These are phyloP conservation scores for Drosophila erecta DNA, from an alignment of 1,140 invertebrate genomes.

Conservation along the genomic window DNA sequence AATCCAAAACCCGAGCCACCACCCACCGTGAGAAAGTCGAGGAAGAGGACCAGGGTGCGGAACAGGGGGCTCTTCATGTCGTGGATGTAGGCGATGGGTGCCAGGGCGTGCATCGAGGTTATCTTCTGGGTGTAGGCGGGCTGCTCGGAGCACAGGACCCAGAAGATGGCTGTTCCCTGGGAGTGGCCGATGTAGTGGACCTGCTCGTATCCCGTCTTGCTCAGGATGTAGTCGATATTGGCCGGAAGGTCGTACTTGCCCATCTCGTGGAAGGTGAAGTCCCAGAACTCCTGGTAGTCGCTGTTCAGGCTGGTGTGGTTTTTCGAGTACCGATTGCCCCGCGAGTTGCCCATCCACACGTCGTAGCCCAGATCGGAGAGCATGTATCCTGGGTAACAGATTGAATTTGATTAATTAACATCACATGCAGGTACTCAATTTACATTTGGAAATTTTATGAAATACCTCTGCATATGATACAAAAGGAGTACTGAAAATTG, in stretches of 20 bases:
- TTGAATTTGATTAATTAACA: too few species aligned
- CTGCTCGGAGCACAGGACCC: constrained; percentile 86
- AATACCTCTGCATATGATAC: too few species aligned
- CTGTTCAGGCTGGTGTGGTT: constrained; percentile 86
- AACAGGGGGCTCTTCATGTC: constrained; percentile 86
- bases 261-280: constrained; percentile 93
- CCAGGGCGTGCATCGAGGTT: constrained; percentile 88
- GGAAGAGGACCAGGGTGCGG: constrained; percentile 72
- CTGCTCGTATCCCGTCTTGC: constrained; percentile 86
- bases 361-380: constrained; percentile 87
- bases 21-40: constrained; percentile 72
- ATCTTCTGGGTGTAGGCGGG: constrained; percentile 89
- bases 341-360: constrained; percentile 90
- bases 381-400: constrained; percentile 82
- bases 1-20: neutral
- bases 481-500: too few species aligned
- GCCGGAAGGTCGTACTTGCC: constrained; percentile 91
- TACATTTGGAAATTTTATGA: too few species aligned
- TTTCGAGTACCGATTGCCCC: constrained; percentile 89
- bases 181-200: constrained; percentile 90
- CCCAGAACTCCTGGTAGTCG: constrained; percentile 89
- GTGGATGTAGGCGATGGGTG: constrained; percentile 88
- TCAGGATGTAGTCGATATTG: constrained; percentile 89
- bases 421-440: too few species aligned
- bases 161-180: constrained; percentile 89